Evolutionary conservation across 2,888 invertebrate genomes (phyloP).

Genomic region (Synanthedon formicaeformis): DNA sequence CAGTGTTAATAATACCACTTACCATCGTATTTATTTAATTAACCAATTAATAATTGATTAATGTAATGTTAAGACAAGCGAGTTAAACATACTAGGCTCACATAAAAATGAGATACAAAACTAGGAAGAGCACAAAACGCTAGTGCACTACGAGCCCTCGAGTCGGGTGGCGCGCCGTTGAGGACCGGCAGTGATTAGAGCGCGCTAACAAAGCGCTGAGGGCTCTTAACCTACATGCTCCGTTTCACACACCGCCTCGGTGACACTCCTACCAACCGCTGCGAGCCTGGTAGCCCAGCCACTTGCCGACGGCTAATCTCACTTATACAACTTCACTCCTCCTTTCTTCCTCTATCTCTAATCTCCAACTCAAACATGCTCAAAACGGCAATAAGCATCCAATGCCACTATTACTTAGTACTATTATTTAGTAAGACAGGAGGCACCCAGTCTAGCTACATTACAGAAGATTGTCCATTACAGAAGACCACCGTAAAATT

Average conservation of each 20-base stretch:
- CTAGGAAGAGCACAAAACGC: conserved; percentile 60
- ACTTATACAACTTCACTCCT: conserved; percentile 7
- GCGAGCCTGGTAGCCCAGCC: conserved; percentile 35
- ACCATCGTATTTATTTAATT: too few relatives aligned
- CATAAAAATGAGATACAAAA: conserved; percentile 34
- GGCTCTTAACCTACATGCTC: conserved; percentile 67
- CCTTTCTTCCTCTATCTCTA: neutral
- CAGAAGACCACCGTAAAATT: too few relatives aligned
- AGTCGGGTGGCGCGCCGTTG: conserved; percentile 53
- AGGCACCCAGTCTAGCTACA: too few relatives aligned
- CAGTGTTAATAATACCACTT: too few relatives aligned
- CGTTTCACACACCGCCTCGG: conserved; percentile 52
- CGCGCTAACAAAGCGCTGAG: conserved; percentile 66
- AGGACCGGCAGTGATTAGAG: conserved; percentile 67
- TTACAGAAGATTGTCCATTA: too few relatives aligned
- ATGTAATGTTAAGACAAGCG: conserved; percentile 11
- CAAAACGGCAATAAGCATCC: too few relatives aligned
- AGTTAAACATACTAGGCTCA: conserved; percentile 21
- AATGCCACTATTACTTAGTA: too few relatives aligned
- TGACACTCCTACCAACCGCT: conserved; percentile 48
- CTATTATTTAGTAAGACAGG: too few relatives aligned
- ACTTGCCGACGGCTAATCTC: conserved; percentile 42
- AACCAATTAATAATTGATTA: neutral
- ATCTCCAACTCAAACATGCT: neutral
- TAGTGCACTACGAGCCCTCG: conserved; percentile 54